phyloP scores from a whole-genome alignment of 2,888 invertebrate genomes.

The Ichneumon xanthorius region DNA sequence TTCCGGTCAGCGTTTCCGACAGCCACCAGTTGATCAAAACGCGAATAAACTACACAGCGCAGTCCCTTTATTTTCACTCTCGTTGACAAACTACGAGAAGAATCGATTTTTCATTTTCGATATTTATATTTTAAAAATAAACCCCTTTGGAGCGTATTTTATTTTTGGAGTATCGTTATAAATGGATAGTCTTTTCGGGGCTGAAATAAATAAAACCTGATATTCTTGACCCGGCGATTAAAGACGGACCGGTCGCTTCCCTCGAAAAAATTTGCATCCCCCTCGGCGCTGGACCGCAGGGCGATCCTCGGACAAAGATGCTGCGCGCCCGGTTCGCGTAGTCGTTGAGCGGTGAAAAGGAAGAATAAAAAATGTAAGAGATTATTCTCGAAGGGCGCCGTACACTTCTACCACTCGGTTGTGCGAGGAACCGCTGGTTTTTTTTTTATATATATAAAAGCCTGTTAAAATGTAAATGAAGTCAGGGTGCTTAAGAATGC shows the following conservation, averaged over 20 bases:
- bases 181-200: slow-evolving; percentile 4
- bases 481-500: slow-evolving; percentile 79
- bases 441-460: slow-evolving; percentile 68
- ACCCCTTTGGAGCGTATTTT: background rate
- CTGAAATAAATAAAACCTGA: slow-evolving; percentile 33
- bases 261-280: slow-evolving; percentile 55
- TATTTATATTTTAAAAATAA: background rate
- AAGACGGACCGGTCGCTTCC: slow-evolving; percentile 5
- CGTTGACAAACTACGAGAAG: slow-evolving; percentile 23
- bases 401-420: background rate
- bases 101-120: slow-evolving; percentile 22
- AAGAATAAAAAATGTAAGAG: background rate
- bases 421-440: background rate
- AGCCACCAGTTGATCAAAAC: slow-evolving; percentile 67
- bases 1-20: slow-evolving; percentile 29
- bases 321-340: background rate
- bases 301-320: background rate
- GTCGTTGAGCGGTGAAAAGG: background rate
- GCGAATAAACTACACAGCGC: slow-evolving; percentile 21
- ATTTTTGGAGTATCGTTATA: background rate
- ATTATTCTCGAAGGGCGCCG: background rate
- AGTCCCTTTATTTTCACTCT: background rate
- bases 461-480: slow-evolving; percentile 81
- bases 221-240: slow-evolving; percentile 26
- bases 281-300: background rate